These are phyloP conservation scores for Lasioglossum vierecki DNA, from an alignment of 2,888 invertebrate genomes.

Conservation along the genomic window DNA sequence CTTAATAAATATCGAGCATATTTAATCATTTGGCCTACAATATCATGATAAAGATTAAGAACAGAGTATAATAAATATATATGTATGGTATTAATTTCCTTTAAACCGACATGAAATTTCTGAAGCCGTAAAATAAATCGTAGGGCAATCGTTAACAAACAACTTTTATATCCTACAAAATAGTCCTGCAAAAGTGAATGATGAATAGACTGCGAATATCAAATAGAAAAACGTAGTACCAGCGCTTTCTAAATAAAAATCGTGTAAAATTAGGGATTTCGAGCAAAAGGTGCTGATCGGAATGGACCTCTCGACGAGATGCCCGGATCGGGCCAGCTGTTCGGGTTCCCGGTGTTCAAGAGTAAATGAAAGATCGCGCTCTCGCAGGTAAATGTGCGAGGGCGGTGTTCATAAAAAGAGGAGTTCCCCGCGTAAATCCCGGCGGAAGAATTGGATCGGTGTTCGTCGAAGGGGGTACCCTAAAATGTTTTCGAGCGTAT, in stretches of 20 bases:
- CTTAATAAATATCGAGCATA: too few species aligned
- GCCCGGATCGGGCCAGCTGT: not conserved
- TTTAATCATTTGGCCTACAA: too few species aligned
- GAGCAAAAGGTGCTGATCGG: not conserved
- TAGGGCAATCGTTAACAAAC: too few species aligned
- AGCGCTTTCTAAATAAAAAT: not conserved
- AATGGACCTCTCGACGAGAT: not conserved
- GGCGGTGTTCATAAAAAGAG: not conserved
- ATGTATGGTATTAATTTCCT: too few species aligned
- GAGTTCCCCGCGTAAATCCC: slow-evolving; percentile 8
- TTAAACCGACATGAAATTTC: too few species aligned
- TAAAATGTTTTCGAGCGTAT: slow-evolving; percentile 39
- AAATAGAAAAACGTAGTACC: too few species aligned
- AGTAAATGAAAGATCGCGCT: not conserved
- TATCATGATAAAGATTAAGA: too few species aligned
- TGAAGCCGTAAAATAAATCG: too few species aligned
- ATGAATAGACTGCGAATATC: too few species aligned
- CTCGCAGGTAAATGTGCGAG: not conserved
- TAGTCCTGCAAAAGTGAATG: too few species aligned
- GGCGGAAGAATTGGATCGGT: not conserved
- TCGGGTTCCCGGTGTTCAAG: not conserved
- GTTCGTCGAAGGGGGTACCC: not conserved
- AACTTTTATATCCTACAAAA: too few species aligned
- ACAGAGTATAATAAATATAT: too few species aligned
- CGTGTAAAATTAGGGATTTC: not conserved